Evolutionary conservation across 2,888 invertebrate genomes (phyloP), one percentile per base, ranked within the genome.

Genomic region (Disparrhopalites patrizii): DNA sequence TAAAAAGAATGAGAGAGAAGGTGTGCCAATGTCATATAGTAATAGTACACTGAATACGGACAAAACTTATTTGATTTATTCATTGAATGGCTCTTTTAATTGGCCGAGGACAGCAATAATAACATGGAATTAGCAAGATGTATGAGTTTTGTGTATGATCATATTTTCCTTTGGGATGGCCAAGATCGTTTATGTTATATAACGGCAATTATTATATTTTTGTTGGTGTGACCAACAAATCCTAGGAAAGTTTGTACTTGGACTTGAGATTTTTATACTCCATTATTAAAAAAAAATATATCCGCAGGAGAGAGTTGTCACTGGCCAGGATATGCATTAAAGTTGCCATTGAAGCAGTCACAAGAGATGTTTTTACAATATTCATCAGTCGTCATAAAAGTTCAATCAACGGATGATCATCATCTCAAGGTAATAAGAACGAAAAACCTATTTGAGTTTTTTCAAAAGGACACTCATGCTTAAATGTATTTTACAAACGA

Each of bases 331-430:
- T n/a, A n/a, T n/a, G n/a, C n/a, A n/a, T n/a, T n/a, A n/a, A n/a
- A n/a, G n/a, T n/a, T n/a, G n/a, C n/a, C n/a, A n/a, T n/a, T n/a
- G n/a, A n/a, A n/a, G n/a, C n/a, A n/a, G n/a, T n/a, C n/a, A n/a
- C n/a, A n/a, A n/a, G n/a, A 36, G 7, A 15, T 36, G 36, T 36
- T 36, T 36, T 10, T 36, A 15, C 15, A 10, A 36, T 10, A 7
- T 36, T 7, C 15, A 36, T 36, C 15, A 7, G 36, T 36, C 7
- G 15, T 15, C 8, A 15, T 20, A 43, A 4, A 43, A 43, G 43
- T 43, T 43, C 43, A 43, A 43, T 43, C 43, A 43, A 43, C 7
- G n/a, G 43, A 43, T 43, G 43, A 5, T 43, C 43, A 43, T 43
- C 7, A 43, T 43, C 43, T 43, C 43, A 43, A 43, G 43, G 43